Conservation (phyloP, 2,888 invertebrate genomes). For the Volucella bombylans region DNA sequence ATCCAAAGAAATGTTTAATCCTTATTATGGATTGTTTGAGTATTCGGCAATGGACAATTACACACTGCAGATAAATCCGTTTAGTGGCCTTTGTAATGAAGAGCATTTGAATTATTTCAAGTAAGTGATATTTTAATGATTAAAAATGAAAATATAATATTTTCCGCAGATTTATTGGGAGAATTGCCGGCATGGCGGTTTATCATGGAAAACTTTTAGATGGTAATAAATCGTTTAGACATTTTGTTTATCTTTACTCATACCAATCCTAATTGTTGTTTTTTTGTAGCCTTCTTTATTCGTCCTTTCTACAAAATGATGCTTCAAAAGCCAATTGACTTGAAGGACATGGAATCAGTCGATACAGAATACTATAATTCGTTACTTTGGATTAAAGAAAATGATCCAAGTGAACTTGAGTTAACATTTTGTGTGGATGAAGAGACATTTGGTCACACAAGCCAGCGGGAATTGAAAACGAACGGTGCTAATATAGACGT, state of each 20-base stretch:
- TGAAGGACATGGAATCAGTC: slow-evolving; percentile 99
- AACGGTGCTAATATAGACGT: slow-evolving; percentile 95
- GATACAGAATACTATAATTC: slow-evolving; percentile 99
- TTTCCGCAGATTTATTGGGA: slow-evolving; percentile 90
- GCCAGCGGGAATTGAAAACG: slow-evolving; percentile 94
- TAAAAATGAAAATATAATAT: neutral
- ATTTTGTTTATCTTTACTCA: neutral
- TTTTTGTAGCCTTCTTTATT: slow-evolving; percentile 95
- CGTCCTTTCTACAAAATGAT: slow-evolving; percentile 99
- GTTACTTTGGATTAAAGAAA: slow-evolving; percentile 90
- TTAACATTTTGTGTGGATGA: slow-evolving; percentile 98
- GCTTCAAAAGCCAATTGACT: slow-evolving; percentile 95
- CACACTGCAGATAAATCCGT: slow-evolving; percentile 98
- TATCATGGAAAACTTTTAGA: slow-evolving; percentile 99
- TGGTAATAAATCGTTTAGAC: slow-evolving; percentile 84
- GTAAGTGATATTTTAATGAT: slow-evolving; percentile 76
- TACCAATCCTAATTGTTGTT: neutral
- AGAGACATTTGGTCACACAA: slow-evolving; percentile 97
- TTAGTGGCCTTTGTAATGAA: slow-evolving; percentile 98
- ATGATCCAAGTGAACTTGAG: slow-evolving; percentile 96
- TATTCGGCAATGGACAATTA: slow-evolving; percentile 99
- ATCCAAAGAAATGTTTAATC: slow-evolving; percentile 99
- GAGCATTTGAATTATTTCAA: slow-evolving; percentile 99
- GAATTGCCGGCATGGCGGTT: slow-evolving; percentile 99
- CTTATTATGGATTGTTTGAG: slow-evolving; percentile 99